phyloP scores from a whole-genome alignment of 35 echinoderm and acorn worm species.

The Apostichopus parvimensis region DNA sequence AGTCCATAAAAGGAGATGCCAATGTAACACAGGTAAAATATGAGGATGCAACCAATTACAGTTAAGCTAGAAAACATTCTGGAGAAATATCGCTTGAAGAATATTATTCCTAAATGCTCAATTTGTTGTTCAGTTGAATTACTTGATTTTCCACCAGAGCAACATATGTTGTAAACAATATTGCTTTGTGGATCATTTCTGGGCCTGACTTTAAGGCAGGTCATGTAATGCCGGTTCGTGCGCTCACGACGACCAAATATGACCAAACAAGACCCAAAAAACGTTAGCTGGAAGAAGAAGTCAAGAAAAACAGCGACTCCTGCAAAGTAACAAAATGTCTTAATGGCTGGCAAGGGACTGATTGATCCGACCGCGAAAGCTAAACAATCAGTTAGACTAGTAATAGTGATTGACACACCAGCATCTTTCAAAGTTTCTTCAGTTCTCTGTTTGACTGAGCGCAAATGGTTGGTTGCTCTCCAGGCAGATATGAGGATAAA shows the following conservation, averaged over 20 bases:
- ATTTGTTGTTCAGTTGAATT: not conserved
- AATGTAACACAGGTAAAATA: slow-evolving; percentile 54
- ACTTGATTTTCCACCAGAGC: no score
- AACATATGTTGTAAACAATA: no score
- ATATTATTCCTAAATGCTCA: slow-evolving; percentile 16
- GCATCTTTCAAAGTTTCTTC: slow-evolving; percentile 55
- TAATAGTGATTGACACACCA: slow-evolving; percentile 79
- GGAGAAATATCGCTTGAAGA: slow-evolving; percentile 50
- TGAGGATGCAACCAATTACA: not conserved
- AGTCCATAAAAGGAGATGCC: slow-evolving; percentile 42
- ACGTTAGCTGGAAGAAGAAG: slow-evolving; percentile 73
- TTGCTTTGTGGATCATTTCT: no score
- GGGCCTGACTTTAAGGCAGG: slow-evolving; percentile 6
- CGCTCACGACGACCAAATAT: slow-evolving; percentile 44
- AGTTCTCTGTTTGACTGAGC: slow-evolving; percentile 40
- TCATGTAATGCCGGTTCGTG: slow-evolving; percentile 44
- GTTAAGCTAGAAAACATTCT: slow-evolving; percentile 29
- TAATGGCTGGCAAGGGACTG: slow-evolving; percentile 33
- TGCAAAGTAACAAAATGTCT: slow-evolving; percentile 63
- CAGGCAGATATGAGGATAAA: slow-evolving; percentile 68
- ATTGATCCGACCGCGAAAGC: slow-evolving; percentile 65
- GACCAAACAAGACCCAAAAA: slow-evolving; percentile 68
- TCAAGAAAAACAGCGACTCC: slow-evolving; percentile 63
- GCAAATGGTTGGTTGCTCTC: slow-evolving; percentile 3
- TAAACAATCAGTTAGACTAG: slow-evolving; percentile 55